Percentiles rank a stretch among this genome's conserved stretches.
Evolutionary conservation across 92 coral and sea anemone species (phyloP).

Genomic region (Virgularia gustaviana): DNA sequence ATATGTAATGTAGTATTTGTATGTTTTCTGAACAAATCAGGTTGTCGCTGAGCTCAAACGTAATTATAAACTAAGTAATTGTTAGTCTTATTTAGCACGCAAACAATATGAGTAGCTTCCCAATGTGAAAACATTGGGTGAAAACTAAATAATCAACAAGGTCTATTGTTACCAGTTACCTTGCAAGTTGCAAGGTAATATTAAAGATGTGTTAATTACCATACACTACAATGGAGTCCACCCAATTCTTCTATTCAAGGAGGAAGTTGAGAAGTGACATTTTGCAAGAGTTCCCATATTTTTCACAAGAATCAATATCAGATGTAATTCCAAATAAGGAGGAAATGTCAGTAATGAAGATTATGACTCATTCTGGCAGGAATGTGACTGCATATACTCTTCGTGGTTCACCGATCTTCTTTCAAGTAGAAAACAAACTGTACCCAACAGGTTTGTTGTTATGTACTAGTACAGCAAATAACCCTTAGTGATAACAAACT

Average conservation of each 20-base stretch:
- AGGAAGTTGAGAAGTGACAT: constrained; percentile 78
- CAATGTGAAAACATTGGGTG: neutral
- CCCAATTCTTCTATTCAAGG: no score
- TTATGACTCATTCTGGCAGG: constrained; percentile 77
- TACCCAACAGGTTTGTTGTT: constrained; percentile 74
- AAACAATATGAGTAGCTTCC: no score
- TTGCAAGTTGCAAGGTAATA: neutral
- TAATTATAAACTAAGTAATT: no score
- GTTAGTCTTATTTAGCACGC: no score
- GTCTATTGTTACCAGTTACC: no score
- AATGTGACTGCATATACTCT: constrained; percentile 71
- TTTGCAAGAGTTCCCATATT: constrained; percentile 57
- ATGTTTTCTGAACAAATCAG: no score
- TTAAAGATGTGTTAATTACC: neutral
- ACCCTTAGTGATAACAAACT: neutral
- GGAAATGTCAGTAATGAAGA: constrained; percentile 76
- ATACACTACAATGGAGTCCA: neutral
- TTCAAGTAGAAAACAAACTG: constrained; percentile 76
- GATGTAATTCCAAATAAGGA: constrained; percentile 85
- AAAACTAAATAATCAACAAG: neutral
- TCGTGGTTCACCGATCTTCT: constrained; percentile 83
- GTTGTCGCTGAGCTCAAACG: no score
- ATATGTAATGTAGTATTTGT: no score
- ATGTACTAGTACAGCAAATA: neutral
- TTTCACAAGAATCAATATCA: constrained; percentile 55